Evolutionary conservation across 2,888 invertebrate species (phyloP), one percentile per base, ranked within the genome.

Genomic region (Dynastes hyllus): DNA sequence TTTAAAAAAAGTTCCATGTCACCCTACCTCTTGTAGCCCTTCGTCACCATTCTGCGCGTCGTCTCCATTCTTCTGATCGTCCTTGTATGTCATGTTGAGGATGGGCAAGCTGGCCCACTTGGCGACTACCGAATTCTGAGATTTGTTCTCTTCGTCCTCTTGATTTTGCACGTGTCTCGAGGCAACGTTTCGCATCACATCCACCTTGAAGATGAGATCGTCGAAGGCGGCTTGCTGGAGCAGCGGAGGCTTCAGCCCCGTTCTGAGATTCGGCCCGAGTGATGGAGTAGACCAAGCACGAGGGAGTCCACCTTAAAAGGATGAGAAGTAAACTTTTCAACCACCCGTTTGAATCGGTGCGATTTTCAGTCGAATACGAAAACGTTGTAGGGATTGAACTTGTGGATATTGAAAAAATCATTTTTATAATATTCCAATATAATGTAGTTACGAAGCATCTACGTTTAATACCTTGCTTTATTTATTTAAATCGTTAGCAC

Each of bases 151-250:
- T 22, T 77, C 77, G 8, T 73, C 71, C 2, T 81, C 80, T 4
- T 50, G 58, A n/a, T 78, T 76, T 85, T 82, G 69, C n/a, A 78
- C 58, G 22, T 85, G 83, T 58, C 93, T 91, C 22, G 93, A 91
- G 58, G 93, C 93, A 82, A 96, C 93, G 87, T 96, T 95, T 71
- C 96, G 90, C 91, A 95, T 94, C 66, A 96, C 94, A 89, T 97
- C 97, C 82, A 97, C 93, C 78, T 94, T 92, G 90, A 95, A 97
- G 13, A 93, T 88, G 84, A 93, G 92, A 88, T 95, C 94, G 88
- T 96, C 96, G 89, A 97, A 96, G 61, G 96, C 94, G 65, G 96
- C 96, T 88, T 96, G 96, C 87, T 97, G 96, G 75, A 96, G 90
- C 83, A 95, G 90, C 2, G 96, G 96, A 32, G 96, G 95, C 85